Percentiles rank a stretch among this genome's conserved stretches.
These are phyloP conservation scores for Peromyscus attwateri DNA, from an alignment of 2,797 vertebrate genomes.

Conservation along the genomic window DNA sequence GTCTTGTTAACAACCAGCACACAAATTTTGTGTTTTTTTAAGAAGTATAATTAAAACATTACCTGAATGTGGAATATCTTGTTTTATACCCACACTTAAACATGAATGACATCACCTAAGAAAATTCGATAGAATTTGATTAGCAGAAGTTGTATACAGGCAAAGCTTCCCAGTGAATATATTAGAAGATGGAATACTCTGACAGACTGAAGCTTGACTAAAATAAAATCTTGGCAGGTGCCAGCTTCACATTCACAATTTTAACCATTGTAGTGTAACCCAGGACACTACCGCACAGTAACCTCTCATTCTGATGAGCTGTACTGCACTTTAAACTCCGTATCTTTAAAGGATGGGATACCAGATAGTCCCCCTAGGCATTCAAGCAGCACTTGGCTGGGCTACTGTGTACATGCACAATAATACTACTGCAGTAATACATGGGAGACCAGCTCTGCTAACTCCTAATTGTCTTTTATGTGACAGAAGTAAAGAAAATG, in stretches of 20 bases:
- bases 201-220: neutral
- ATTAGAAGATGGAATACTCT: neutral
- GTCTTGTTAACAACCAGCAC: neutral
- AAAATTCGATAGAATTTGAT: neutral
- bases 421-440: neutral
- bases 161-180: neutral
- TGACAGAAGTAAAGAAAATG: neutral
- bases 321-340: neutral
- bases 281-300: neutral
- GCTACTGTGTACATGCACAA: neutral
- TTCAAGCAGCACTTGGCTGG: neutral
- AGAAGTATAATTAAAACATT: constrained; percentile 34
- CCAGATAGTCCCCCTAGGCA: neutral
- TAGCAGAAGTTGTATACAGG: neutral
- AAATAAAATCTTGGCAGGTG: constrained; percentile 5
- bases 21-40: neutral
- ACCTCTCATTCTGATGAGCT: neutral
- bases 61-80: neutral
- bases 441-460: neutral
- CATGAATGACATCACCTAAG: no score
- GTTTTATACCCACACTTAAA: neutral
- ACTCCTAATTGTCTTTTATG: neutral
- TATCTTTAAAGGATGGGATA: neutral
- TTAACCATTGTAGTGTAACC: neutral
- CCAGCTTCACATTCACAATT: neutral